Percentiles rank a stretch among this genome's conserved stretches.
Conservation (phyloP, 2,888 invertebrate genomes). For the Cheilosia vulpina region DNA sequence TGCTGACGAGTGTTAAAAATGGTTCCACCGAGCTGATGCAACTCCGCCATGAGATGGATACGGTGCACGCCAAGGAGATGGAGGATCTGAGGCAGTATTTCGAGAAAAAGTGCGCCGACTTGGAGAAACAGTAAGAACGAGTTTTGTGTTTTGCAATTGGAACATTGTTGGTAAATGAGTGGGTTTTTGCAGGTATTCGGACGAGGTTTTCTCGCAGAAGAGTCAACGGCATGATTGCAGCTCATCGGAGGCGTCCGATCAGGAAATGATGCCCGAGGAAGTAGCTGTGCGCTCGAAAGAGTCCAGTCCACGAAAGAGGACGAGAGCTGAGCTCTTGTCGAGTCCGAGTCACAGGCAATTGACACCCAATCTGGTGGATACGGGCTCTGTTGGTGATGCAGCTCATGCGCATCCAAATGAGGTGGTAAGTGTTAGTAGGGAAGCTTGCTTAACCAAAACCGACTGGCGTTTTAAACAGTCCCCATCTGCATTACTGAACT, state of each 20-base stretch:
- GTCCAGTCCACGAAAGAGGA: constrained; percentile 80
- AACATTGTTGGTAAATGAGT: constrained; percentile 27
- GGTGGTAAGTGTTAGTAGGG: constrained; percentile 41
- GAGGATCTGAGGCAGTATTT: constrained; percentile 91
- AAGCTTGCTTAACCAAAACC: too few species aligned
- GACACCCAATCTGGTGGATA: constrained; percentile 79
- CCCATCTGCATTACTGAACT: too few species aligned
- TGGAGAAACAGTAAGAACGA: constrained; percentile 89
- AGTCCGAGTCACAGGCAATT: constrained; percentile 83
- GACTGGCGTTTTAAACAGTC: too few species aligned
- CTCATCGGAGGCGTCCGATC: constrained; percentile 81
- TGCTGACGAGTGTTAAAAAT: constrained; percentile 85
- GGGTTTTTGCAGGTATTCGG: constrained; percentile 85
- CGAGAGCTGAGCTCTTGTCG: constrained; percentile 80
- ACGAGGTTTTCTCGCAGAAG: constrained; percentile 88
- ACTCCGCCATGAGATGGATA: constrained; percentile 86
- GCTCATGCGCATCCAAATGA: constrained; percentile 75
- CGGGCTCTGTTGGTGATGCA: constrained; percentile 76
- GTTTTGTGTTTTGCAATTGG: background rate
- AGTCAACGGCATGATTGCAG: constrained; percentile 85
- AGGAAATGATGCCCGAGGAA: constrained; percentile 81
- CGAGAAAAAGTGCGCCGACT: constrained; percentile 91
- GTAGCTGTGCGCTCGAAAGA: constrained; percentile 77
- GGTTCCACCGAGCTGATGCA: constrained; percentile 85
- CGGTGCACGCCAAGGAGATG: constrained; percentile 90